phyloP scores from a whole-genome alignment of 92 coral and sea anemone species.

The Pocillopora grandis region DNA sequence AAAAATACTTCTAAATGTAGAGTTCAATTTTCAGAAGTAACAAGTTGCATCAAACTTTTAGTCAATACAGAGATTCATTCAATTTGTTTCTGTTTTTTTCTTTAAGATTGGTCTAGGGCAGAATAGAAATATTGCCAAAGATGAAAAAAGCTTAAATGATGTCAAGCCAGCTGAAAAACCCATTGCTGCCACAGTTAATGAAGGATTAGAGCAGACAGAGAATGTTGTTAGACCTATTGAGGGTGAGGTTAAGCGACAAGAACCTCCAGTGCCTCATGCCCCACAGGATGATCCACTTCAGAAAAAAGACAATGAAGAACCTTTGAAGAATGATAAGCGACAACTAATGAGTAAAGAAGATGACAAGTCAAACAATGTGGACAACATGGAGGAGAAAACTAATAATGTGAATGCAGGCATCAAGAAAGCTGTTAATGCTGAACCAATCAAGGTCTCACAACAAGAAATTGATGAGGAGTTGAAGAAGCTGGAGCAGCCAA shows the following conservation, averaged over 20 bases:
- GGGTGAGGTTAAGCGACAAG: constrained; percentile 61
- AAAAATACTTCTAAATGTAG: too few relatives aligned
- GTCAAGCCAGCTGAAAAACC: constrained; percentile 16
- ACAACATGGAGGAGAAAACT: neutral
- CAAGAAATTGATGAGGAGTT: constrained; percentile 49
- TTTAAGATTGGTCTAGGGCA: constrained; percentile 25
- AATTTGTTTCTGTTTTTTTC: neutral
- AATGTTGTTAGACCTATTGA: constrained; percentile 28
- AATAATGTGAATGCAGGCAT: constrained; percentile 13
- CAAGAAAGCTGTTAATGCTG: constrained; percentile 5
- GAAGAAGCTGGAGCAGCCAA: constrained; percentile 29
- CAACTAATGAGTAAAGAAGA: constrained; percentile 73
- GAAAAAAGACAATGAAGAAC: constrained; percentile 34
- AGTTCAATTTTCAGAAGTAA: too few relatives aligned
- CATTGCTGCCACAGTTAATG: constrained; percentile 12
- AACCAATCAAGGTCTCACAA: constrained; percentile 29
- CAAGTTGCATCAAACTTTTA: too few relatives aligned
- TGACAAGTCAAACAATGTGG: neutral
- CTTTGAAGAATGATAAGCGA: constrained; percentile 45
- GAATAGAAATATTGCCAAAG: constrained; percentile 5
- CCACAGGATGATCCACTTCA: constrained; percentile 56
- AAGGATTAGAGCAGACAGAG: constrained; percentile 31
- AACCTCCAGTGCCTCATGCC: constrained; percentile 84
- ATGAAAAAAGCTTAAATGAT: constrained; percentile 11
- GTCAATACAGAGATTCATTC: too few relatives aligned